phyloP scores from a whole-genome alignment of 2,113 vertebrate species.

The Elachura formosa region DNA sequence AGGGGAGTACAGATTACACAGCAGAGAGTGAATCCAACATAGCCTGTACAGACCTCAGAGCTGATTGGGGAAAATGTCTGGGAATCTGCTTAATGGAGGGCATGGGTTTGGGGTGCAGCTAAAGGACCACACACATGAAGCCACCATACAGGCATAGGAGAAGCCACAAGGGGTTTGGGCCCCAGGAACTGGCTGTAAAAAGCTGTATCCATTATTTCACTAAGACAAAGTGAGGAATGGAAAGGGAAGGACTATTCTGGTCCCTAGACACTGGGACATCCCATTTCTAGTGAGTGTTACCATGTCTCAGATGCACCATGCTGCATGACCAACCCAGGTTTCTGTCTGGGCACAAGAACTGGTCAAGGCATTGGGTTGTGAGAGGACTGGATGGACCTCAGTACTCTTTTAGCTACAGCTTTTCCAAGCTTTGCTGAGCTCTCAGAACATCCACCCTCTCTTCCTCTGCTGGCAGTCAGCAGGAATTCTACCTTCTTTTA shows the following conservation, averaged over 20 bases:
- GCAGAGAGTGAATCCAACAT: background rate
- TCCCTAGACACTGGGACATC: too few relatives aligned
- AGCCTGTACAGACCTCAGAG: background rate
- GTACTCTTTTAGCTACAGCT: background rate
- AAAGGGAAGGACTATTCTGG: background rate
- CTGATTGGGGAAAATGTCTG: background rate
- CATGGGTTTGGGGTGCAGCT: background rate
- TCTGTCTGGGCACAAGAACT: background rate
- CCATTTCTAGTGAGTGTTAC: accelerated
- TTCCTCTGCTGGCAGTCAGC: background rate
- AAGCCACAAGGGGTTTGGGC: background rate
- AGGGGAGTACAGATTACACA: background rate
- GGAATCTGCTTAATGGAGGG: background rate
- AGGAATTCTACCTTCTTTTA: background rate
- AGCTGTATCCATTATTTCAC: background rate
- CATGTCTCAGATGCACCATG: accelerated
- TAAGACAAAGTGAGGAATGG: background rate
- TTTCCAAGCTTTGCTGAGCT: background rate
- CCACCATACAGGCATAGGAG: accelerated
- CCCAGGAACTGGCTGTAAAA: background rate
- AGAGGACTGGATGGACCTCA: background rate
- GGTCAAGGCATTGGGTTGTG: accelerated
- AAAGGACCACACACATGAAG: background rate
- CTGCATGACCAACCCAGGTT: background rate
- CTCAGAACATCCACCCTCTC: background rate